These are phyloP conservation scores for Sesia bembeciformis DNA, from an alignment of 2,888 invertebrate genomes.

Conservation along the genomic window DNA sequence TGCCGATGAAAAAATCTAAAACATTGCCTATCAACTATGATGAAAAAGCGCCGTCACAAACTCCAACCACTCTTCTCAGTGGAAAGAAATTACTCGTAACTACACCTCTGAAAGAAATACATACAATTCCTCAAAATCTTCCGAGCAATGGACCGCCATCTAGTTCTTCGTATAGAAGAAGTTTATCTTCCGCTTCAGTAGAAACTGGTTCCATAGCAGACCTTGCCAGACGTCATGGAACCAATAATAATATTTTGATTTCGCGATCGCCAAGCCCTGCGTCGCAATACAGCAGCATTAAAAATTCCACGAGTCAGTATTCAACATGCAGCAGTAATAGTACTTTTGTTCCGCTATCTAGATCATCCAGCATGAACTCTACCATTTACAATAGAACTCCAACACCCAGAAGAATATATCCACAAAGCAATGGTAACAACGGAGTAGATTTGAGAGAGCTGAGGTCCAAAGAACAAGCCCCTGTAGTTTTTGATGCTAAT, in stretches of 20 bases:
- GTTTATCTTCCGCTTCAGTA: slow-evolving; percentile 48
- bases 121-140: slow-evolving; percentile 38
- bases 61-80: slow-evolving; percentile 35
- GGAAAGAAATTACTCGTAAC: slow-evolving; percentile 55
- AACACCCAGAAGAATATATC: slow-evolving; percentile 80
- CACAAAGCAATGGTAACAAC: slow-evolving; percentile 73
- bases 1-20: slow-evolving; percentile 62
- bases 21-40: slow-evolving; percentile 63
- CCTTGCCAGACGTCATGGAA: slow-evolving; percentile 55
- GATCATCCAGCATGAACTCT: slow-evolving; percentile 59
- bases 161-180: slow-evolving; percentile 55
- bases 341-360: slow-evolving; percentile 52
- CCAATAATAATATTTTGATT: slow-evolving; percentile 37
- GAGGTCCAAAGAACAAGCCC: slow-evolving; percentile 80
- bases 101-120: slow-evolving; percentile 60
- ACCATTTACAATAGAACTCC: slow-evolving; percentile 54
- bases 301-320: slow-evolving; percentile 59
- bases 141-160: slow-evolving; percentile 46
- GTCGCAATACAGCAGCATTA: slow-evolving; percentile 44
- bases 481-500: slow-evolving; percentile 88
- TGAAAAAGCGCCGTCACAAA: slow-evolving; percentile 47
- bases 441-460: slow-evolving; percentile 74
- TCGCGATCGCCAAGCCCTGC: slow-evolving; percentile 76
- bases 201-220: slow-evolving; percentile 69
- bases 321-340: slow-evolving; percentile 65